A percentile compares a stretch with the other conserved stretches of the same genome.
These are phyloP conservation scores for Phainopepla nitens DNA, from an alignment of 2,113 vertebrate genomes.

Conservation along the genomic window DNA sequence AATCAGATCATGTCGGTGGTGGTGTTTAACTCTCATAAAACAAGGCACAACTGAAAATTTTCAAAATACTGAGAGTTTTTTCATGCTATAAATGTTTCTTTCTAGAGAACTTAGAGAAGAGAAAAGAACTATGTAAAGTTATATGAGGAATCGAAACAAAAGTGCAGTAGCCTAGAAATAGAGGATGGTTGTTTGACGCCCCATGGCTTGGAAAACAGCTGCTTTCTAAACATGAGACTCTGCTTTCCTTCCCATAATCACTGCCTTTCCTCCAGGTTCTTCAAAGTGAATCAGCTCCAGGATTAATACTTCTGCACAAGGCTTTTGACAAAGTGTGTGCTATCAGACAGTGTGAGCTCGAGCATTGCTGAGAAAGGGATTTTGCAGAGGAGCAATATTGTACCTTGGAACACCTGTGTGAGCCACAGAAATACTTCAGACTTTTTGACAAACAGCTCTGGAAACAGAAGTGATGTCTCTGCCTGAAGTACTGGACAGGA, in stretches of 20 bases:
- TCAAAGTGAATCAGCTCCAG: neutral
- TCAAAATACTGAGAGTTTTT: neutral
- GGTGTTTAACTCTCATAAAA: neutral
- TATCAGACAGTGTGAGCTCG: neutral
- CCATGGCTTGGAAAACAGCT: neutral
- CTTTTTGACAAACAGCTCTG: neutral
- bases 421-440: neutral
- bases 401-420: neutral
- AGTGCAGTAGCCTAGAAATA: neutral
- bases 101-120: neutral
- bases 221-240: neutral
- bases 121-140: neutral
- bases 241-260: neutral
- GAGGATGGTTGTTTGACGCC: neutral
- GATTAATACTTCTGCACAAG: neutral
- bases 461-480: neutral
- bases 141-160: neutral
- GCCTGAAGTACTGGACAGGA: neutral
- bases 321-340: neutral
- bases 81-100: neutral
- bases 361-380: neutral
- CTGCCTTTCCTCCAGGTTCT: neutral
- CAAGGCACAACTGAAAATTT: neutral
- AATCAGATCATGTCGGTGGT: neutral
- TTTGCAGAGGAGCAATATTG: neutral